These are phyloP conservation scores for Himalopsyche kuldschensis DNA, from an alignment of 2,888 invertebrate genomes.

Conservation along the genomic window DNA sequence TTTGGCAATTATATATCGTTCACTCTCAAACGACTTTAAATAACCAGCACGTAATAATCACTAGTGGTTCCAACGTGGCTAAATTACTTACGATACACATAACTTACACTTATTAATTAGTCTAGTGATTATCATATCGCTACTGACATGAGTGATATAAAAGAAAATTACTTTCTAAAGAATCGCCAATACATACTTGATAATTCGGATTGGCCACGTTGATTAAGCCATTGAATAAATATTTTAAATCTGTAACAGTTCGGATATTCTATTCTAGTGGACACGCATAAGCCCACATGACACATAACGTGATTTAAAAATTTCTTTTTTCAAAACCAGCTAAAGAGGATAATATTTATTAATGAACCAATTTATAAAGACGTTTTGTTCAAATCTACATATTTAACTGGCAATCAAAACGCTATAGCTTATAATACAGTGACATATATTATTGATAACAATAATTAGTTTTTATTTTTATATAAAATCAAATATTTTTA, in stretches of 20 bases:
- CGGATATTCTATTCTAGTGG: too few relatives aligned
- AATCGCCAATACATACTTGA: background rate
- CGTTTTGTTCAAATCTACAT: too few relatives aligned
- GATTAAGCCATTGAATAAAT: background rate
- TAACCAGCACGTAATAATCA: background rate
- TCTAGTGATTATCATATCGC: background rate
- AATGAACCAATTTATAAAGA: too few relatives aligned
- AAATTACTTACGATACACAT: background rate
- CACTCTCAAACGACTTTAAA: background rate
- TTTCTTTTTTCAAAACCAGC: too few relatives aligned
- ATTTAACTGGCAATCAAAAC: too few relatives aligned
- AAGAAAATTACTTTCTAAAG: background rate
- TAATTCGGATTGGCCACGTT: background rate
- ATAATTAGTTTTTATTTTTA: too few relatives aligned
- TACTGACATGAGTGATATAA: background rate
- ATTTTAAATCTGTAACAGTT: background rate
- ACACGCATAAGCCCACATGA: too few relatives aligned
- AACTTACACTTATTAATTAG: background rate
- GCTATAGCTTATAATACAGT: too few relatives aligned
- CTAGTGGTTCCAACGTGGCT: background rate
- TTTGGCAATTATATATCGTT: background rate
- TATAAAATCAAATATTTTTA: too few relatives aligned
- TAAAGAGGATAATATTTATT: too few relatives aligned
- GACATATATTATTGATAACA: too few relatives aligned
- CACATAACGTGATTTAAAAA: too few relatives aligned